Evolutionary conservation across 1,140 invertebrate genomes (phyloP), one percentile per base, ranked within the genome.

Genomic region (Dinoponera quadriceps): DNA sequence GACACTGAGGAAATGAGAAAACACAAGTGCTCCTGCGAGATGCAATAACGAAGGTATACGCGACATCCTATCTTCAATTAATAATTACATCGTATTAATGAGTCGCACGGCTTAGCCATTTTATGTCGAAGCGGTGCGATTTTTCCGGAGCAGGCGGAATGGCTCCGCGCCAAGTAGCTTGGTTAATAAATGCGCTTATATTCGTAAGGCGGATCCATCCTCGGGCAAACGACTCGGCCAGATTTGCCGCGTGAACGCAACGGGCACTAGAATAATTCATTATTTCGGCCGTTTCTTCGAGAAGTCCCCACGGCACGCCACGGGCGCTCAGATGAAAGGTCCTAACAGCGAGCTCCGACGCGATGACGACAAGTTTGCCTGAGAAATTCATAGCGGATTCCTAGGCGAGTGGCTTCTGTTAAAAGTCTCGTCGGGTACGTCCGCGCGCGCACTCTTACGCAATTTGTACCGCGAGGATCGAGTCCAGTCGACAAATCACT

Each of bases 201-300:
- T 78, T 78, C 51, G 71, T 65, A 68, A 57, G 25, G 44, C 68
- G 22, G 38, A 85, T 73, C 62, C 60, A 51, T 85, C 63, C 82
- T 82, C 29, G 55, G 48, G 55, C 29, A 48, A 49, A 18, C 22
- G 22, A 63, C 48, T 20, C 33, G 25, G 14, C 44, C n/a, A 27
- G 48, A 18, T 63, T 63, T 20, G 51, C 27, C 48, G 66, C n/a
- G 66, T 14, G 29, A 84, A 60, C 55, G 48, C 69, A 51, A 14
- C 16, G 33, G 7, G n/a, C 54, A 18, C 33, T 16, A 27, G 68
- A 74, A 68, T 81, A 73, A 86, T 85, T 86, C 73, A 85, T 57
- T 44, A 62, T 86, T 85, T 85, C 55, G 29, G 38, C 27, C 27
- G 68, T 18, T 25, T 51, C 14, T 27, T 59, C 60, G 49, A 25